Base-by-base conservation (phyloP, 2,797 vertebrate species). In the Microctenopoma steveboyesi region DNA sequence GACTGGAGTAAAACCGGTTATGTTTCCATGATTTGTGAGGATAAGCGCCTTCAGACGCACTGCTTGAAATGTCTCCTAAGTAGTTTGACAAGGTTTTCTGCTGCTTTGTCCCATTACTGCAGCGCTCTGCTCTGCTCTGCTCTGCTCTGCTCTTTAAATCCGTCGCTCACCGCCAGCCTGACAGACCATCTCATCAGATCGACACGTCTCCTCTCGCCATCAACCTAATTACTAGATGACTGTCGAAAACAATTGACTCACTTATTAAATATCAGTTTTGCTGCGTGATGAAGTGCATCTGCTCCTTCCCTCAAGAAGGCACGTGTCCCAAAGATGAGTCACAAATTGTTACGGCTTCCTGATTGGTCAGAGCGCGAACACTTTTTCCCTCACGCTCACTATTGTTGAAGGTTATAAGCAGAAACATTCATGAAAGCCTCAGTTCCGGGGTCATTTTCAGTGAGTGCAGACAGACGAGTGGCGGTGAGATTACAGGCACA, bases 191-290 rank as follows among this genome's bases (percentile, higher is more conserved):
- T 62, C 5, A 15, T 33, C 33, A 35, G 33, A 35, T 9, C 7
- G 33, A 57, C 64, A 50, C 30, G 2, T 49, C 50, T 74, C 42
- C 28, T 62, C 55, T 57, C 28, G 2, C 35, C 53, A 72, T 76
- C 83, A 60, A 15, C 72, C 54, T 47, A 53, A 81, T 69, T 18
- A 49, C 59, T 30, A 15, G 46, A 48, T 28, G 46, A 58, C 66
- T 65, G 54, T 65, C 65, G 48, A 16, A 55, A 75, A 55, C 51
- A 59, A 7, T 43, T 43, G 22, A 49, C 51, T 71, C 60, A 4
- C 48, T 53, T 52, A 5, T 28, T 39, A 46, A 47, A 30, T 27
- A 53, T 13, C 3, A 4, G 49, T 42, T 70, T 65, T 51, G 12
- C 60, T 60, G 18, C 40, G 15, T 2, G 40, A 64, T n/a, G 7